These are phyloP conservation scores for Nannospalax galili DNA, from an alignment of 2,113 vertebrate genomes.

Conservation along the genomic window DNA sequence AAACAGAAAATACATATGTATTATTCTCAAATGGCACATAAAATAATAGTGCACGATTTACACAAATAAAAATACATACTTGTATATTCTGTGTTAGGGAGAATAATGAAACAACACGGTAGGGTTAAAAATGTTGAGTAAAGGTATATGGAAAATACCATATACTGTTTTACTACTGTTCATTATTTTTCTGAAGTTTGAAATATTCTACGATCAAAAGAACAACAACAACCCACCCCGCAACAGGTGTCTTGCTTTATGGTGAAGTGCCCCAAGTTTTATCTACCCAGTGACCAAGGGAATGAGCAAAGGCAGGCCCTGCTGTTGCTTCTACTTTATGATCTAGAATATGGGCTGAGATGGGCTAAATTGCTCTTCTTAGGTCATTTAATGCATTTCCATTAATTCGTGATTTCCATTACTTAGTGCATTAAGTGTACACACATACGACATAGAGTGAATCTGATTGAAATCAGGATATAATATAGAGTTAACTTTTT, in stretches of 20 bases:
- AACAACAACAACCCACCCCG: neutral
- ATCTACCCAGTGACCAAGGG: neutral
- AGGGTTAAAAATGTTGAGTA: neutral
- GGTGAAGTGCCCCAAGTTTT: neutral
- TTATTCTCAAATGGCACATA: neutral
- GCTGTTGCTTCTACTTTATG: neutral
- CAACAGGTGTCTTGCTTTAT: neutral
- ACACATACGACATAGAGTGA: neutral
- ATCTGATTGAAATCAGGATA: neutral
- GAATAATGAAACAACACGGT: neutral
- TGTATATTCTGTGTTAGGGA: neutral
- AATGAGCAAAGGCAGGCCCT: neutral
- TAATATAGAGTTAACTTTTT: neutral
- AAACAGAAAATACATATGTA: neutral
- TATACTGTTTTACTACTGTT: neutral
- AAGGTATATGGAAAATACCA: neutral
- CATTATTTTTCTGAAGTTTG: neutral
- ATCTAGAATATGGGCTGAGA: neutral
- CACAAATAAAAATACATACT: neutral
- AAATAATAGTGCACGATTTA: neutral
- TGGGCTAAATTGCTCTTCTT: neutral
- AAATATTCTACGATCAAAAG: conserved; percentile 10
- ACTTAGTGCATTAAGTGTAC: too few species aligned
- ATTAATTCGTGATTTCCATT: too few species aligned
- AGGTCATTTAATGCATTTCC: neutral